Percentiles rank a stretch among this genome's conserved stretches.
These are phyloP conservation scores for Nyctalus aviator DNA, from an alignment of 2,797 vertebrate species.

Conservation along the genomic window DNA sequence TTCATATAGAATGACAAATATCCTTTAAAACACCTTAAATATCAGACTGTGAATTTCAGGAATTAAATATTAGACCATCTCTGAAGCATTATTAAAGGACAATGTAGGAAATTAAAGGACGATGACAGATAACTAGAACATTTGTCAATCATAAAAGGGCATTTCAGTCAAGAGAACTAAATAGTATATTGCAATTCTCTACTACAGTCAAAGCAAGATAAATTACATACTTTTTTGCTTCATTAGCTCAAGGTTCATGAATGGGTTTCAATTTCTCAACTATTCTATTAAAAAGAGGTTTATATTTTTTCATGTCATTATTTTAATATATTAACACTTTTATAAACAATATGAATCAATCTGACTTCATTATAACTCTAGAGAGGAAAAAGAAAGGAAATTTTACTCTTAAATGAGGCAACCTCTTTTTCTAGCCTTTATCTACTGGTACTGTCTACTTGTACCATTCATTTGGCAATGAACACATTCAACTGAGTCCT, in stretches of 20 bases:
- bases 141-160: slow-evolving; percentile 31
- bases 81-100: no score
- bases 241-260: background rate
- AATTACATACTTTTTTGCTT: slow-evolving; percentile 21
- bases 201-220: background rate
- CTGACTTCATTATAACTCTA: background rate
- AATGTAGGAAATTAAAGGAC: slow-evolving; percentile 29
- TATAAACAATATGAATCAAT: slow-evolving; percentile 24
- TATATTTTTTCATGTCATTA: slow-evolving; percentile 32
- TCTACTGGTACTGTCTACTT: background rate
- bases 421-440: slow-evolving; percentile 12
- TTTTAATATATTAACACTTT: slow-evolving; percentile 13
- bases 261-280: slow-evolving; percentile 50
- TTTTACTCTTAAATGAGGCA: background rate
- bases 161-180: slow-evolving; percentile 18
- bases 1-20: slow-evolving; percentile 20
- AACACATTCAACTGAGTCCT: slow-evolving; percentile 1
- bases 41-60: background rate
- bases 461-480: background rate
- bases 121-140: background rate
- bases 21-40: slow-evolving; percentile 15
- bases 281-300: background rate
- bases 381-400: background rate
- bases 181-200: background rate
- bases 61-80: background rate